Evolutionary conservation across 2,113 vertebrate species (phyloP).

Genomic region (Anguilla japonica): DNA sequence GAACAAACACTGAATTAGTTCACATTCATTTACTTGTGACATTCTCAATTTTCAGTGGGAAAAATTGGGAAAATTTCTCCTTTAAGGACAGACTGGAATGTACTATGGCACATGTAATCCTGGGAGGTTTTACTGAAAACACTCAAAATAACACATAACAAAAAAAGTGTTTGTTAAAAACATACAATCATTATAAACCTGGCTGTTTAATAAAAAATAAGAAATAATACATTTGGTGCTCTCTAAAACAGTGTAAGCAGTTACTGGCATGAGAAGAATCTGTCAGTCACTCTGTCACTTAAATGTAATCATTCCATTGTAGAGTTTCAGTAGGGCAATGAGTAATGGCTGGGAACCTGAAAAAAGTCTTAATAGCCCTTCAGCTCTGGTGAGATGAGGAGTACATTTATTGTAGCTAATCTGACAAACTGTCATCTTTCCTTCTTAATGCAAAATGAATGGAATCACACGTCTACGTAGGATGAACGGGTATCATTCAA

Average conservation of each 20-base stretch:
- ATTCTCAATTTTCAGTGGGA: background rate
- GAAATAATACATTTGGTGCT: background rate
- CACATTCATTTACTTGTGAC: constrained; percentile 3
- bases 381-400: constrained; percentile 13
- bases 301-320: background rate
- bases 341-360: background rate
- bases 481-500: background rate
- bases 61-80: background rate
- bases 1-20: constrained; percentile 20
- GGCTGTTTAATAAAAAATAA: too few species aligned
- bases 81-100: background rate
- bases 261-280: background rate
- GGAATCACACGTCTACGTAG: background rate
- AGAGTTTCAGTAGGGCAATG: background rate
- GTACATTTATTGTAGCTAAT: background rate
- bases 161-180: background rate
- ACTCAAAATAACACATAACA: background rate
- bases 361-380: constrained; percentile 14
- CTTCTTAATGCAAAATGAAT: background rate
- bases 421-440: background rate
- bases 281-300: background rate
- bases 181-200: too few species aligned
- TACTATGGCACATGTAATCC: background rate
- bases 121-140: background rate
- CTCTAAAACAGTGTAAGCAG: background rate